Base-by-base conservation (phyloP, 2,888 invertebrate genomes). In the Chalcis sispes region DNA sequence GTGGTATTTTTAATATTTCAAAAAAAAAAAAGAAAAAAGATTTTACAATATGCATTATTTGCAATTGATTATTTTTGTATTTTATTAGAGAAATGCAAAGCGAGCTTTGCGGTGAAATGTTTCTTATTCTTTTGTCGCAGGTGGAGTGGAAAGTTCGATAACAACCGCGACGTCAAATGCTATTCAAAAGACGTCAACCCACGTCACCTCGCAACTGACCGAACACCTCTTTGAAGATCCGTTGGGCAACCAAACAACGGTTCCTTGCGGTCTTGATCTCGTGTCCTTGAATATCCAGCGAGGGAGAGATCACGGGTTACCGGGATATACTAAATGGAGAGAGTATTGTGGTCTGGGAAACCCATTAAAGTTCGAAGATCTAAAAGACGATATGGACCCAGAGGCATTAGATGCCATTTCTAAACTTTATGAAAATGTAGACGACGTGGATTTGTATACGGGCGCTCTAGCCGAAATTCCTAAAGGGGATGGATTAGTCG, bases 241-340 rank as follows among this genome's bases (percentile, higher is more conserved):
- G 0, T 77, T 84, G 0, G 79, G 82, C 1, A 90, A 90, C 81
- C 29, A 40, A 20, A 66, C 80, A 0, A 66, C 80, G 0, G 87
- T 90, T 0, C 89, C 92, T 0, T 94, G 93, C 81, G 96, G 96
- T 0, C 90, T 96, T 72, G 97, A 97, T 90, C 90, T 97, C 83
- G 95, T 96, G 0, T 94, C 96, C 0, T 90, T 96, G 78, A 96
- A 97, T 89, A 95, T 97, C 82, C 96, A 97, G 88, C 91, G 96
- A 42, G 96, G 96, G 0, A 89, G 97, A 0, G 97, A 97, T 90
- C 96, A 97, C 87, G 97, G 96, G 0, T 89, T 97, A 72, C 94
- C 95, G 0, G 89, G 94, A 0, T 97, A 97, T 88, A 91, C 93
- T 0, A 90, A 90, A 40, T 97, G 95, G 93, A 90, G 96, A 62